Evolutionary conservation across 2,113 vertebrate genomes (phyloP).

Genomic region (Orthonyx spaldingii): DNA sequence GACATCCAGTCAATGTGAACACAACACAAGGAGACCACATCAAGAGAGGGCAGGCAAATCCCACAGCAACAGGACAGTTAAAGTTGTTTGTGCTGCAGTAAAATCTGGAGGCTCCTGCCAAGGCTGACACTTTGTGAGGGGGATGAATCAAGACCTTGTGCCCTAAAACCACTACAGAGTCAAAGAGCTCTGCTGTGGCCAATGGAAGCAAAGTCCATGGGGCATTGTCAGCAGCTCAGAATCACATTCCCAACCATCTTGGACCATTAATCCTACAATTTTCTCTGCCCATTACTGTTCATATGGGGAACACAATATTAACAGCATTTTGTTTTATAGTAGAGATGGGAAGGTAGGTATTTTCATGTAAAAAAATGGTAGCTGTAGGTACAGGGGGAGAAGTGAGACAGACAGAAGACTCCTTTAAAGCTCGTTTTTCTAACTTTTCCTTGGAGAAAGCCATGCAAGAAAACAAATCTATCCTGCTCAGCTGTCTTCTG

Average conservation of each 20-base stretch:
- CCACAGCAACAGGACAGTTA: neutral
- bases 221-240: neutral
- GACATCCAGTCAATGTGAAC: neutral
- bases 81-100: neutral
- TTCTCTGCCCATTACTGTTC: neutral
- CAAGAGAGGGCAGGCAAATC: neutral
- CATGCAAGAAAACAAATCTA: neutral
- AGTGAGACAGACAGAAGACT: neutral
- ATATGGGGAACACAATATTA: neutral
- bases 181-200: neutral
- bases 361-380: neutral
- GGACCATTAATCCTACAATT: neutral
- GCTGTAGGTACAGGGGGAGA: neutral
- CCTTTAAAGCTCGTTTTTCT: neutral
- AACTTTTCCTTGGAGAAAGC: neutral
- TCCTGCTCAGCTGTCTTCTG: neutral
- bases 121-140: neutral
- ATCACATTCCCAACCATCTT: neutral
- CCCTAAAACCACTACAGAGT: neutral
- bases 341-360: neutral
- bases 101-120: slow-evolving; percentile 1
- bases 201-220: neutral
- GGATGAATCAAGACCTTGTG: neutral
- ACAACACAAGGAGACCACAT: neutral
- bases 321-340: neutral